Evolutionary conservation across 1,140 invertebrate species (phyloP).

Genomic region (Acromyrmex echinatior): DNA sequence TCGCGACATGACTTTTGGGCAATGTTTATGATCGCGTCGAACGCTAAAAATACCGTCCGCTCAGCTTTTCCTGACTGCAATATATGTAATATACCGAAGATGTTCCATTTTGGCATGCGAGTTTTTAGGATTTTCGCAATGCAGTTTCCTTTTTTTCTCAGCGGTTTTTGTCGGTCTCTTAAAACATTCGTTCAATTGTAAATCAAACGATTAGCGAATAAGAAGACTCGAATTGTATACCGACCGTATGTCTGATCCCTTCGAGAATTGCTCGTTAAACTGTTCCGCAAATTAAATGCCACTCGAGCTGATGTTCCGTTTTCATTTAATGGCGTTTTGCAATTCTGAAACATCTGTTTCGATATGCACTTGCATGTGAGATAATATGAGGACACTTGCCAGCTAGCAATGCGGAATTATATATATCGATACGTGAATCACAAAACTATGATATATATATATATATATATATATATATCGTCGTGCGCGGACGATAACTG

Average conservation of each 20-base stretch:
- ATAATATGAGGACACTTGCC: constrained; percentile 7
- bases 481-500: not conserved
- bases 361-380: not conserved
- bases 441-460: not conserved
- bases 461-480: not conserved
- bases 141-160: not conserved
- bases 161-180: not conserved
- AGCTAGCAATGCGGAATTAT: constrained; percentile 8
- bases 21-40: constrained; percentile 65
- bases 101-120: not conserved
- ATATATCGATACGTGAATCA: not conserved
- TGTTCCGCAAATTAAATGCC: constrained; percentile 17
- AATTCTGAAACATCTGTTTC: not conserved
- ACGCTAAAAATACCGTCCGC: constrained; percentile 72
- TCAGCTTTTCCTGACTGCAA: constrained; percentile 42
- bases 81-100: not conserved
- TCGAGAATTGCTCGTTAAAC: not conserved
- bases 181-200: not conserved
- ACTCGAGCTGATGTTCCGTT: not conserved
- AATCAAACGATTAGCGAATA: not conserved
- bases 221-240: not conserved
- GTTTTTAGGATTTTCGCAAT: not conserved
- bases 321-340: constrained; percentile 11
- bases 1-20: constrained; percentile 54
- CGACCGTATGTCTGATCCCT: not conserved